These are phyloP conservation scores for Agrotis ipsilon DNA, from an alignment of 2,888 invertebrate species.

Conservation along the genomic window DNA sequence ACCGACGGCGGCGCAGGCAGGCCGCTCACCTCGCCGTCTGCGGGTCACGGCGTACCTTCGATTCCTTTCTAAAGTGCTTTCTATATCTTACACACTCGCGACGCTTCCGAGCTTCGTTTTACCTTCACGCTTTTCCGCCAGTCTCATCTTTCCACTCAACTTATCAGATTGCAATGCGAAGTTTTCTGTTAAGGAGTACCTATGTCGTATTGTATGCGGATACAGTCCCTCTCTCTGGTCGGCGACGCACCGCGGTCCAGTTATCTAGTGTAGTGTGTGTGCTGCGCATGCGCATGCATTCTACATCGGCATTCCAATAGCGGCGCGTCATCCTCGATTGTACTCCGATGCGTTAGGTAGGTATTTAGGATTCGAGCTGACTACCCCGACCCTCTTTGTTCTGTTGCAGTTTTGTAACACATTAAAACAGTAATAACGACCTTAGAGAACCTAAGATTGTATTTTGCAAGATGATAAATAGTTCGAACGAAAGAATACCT, in stretches of 20 bases:
- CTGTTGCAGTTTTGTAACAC: conserved; percentile 71
- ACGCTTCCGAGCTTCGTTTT: conserved; percentile 78
- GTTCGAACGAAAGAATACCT: conserved; percentile 71
- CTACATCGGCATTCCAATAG: conserved; percentile 86
- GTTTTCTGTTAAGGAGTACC: conserved; percentile 66
- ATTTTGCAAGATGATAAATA: conserved; percentile 74
- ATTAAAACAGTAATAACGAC: conserved; percentile 65
- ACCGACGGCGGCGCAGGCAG: conserved; percentile 76
- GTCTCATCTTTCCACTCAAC: conserved; percentile 74
- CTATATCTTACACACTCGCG: conserved; percentile 83
- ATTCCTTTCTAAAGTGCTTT: conserved; percentile 91
- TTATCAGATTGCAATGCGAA: conserved; percentile 77
- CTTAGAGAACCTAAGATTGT: conserved; percentile 55
- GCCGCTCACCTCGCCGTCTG: conserved; percentile 84
- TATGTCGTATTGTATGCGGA: conserved; percentile 70
- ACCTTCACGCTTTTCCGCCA: conserved; percentile 79
- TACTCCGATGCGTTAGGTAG: conserved; percentile 78
- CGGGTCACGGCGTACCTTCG: conserved; percentile 88
- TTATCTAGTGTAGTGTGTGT: conserved; percentile 75
- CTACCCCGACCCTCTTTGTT: conserved; percentile 74
- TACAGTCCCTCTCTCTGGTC: conserved; percentile 73
- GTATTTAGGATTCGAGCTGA: conserved; percentile 77
- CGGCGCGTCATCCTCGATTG: conserved; percentile 83
- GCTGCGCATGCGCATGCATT: conserved; percentile 83
- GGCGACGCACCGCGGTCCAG: conserved; percentile 73